Percentiles rank a stretch among this genome's conserved stretches.
phyloP scores from a whole-genome alignment of 2,797 vertebrate genomes.

The Momotus momota region DNA sequence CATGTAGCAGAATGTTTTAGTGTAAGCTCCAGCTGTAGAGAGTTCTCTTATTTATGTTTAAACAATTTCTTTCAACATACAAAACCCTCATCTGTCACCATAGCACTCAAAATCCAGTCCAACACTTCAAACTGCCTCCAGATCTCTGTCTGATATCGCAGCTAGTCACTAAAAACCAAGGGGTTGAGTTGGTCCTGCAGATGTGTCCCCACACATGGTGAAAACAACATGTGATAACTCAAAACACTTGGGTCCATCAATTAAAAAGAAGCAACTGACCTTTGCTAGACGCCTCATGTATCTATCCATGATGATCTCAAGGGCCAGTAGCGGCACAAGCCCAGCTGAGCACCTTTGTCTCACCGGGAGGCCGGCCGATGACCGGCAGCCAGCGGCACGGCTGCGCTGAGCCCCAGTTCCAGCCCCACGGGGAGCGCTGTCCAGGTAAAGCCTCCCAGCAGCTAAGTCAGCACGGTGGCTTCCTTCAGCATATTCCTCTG shows the following conservation, averaged over 20 bases:
- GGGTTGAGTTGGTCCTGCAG: not conserved
- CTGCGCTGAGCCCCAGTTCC: not conserved
- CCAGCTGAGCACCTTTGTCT: not conserved
- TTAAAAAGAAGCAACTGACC: slow-evolving; percentile 53
- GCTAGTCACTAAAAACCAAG: not conserved
- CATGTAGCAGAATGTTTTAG: not conserved
- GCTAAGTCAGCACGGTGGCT: not conserved
- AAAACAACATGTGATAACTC: not conserved
- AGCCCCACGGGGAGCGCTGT: not conserved
- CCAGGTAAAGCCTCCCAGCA: not conserved
- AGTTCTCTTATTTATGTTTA: not conserved
- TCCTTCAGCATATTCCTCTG: not conserved
- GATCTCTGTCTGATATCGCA: not conserved
- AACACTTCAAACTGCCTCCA: not conserved
- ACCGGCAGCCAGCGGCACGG: not conserved
- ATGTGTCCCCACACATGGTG: not conserved
- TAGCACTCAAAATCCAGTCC: not conserved
- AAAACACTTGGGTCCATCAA: not conserved
- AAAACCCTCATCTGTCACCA: not conserved
- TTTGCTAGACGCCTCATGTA: slow-evolving; percentile 47
- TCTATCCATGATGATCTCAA: slow-evolving; percentile 34
- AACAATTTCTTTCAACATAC: not conserved
- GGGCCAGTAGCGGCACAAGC: not conserved
- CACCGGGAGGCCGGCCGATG: not conserved
- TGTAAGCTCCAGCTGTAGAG: not conserved